phyloP scores from a whole-genome alignment of 2,888 invertebrate species.

The Mechanitis mazaeus region DNA sequence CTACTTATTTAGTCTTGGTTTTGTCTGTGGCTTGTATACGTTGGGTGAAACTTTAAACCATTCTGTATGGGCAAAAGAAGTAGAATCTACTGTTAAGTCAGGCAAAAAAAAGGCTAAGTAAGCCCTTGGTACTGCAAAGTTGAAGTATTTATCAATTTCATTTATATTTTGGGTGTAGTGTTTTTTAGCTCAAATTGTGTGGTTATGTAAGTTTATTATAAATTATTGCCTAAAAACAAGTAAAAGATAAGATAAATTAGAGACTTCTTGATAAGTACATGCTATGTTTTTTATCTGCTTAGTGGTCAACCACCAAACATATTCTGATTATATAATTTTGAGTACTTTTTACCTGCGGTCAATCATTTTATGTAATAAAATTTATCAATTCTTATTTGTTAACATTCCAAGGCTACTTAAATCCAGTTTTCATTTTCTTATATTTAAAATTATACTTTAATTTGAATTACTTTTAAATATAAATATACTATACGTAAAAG shows the following conservation, averaged over 20 bases:
- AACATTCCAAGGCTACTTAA: too few relatives aligned
- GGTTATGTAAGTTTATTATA: background rate
- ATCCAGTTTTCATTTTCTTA: too few relatives aligned
- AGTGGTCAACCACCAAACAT: too few relatives aligned
- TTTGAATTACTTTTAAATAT: too few relatives aligned
- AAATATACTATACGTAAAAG: background rate
- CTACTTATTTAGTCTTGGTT: conserved; percentile 79
- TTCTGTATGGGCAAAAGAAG: conserved; percentile 83
- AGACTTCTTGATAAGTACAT: background rate
- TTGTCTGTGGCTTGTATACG: conserved; percentile 80
- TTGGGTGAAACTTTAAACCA: conserved; percentile 84
- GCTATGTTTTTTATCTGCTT: background rate
- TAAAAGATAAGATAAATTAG: too few relatives aligned
- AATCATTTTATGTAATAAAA: background rate
- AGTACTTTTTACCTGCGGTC: too few relatives aligned
- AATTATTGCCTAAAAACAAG: background rate
- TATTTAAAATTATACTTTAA: too few relatives aligned
- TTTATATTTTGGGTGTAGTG: conserved; percentile 1
- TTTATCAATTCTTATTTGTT: background rate
- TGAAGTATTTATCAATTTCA: conserved; percentile 1
- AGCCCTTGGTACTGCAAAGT: conserved; percentile 24
- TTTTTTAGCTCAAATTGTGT: conserved; percentile 4
- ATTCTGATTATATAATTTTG: background rate
- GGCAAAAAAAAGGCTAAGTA: conserved; percentile 73
- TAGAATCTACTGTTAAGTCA: conserved; percentile 67